Percentiles rank a stretch among this genome's conserved stretches.
Evolutionary conservation across 1,140 invertebrate species (phyloP).

Genomic region (Meloidogyne hapla): DNA sequence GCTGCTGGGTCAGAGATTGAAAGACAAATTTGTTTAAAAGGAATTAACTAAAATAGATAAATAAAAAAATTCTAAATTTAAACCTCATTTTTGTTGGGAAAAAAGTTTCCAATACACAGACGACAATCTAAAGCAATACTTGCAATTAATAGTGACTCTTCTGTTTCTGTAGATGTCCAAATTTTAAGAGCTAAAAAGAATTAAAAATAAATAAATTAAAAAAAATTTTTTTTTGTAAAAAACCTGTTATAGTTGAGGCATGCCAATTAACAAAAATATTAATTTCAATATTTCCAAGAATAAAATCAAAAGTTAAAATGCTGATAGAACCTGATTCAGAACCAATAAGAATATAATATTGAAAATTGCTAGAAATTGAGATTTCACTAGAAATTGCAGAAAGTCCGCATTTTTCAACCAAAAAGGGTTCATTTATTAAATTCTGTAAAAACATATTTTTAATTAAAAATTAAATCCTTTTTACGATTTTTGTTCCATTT

Average conservation of each 20-base stretch:
- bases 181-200: slow-evolving; percentile 4
- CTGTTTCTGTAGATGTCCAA: too few relatives aligned
- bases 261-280: slow-evolving; percentile 1
- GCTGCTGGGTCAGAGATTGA: slow-evolving; percentile 13
- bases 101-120: not conserved
- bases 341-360: slow-evolving; percentile 7
- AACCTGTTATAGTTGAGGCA: slow-evolving; percentile 16
- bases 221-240: not conserved
- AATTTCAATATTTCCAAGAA: not conserved
- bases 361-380: too few relatives aligned
- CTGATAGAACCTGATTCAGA: not conserved
- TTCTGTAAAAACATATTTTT: not conserved
- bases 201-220: not conserved
- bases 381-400: not conserved
- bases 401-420: slow-evolving; percentile 11
- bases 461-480: not conserved
- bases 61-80: not conserved
- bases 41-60: not conserved
- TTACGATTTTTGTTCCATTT: not conserved
- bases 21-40: not conserved
- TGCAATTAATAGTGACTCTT: not conserved
- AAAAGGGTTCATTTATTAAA: not conserved
- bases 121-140: slow-evolving; percentile 14
- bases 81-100: not conserved
- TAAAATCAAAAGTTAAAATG: not conserved